phyloP scores from a whole-genome alignment of 2,113 vertebrate species.

The Sisor rabdophorus region DNA sequence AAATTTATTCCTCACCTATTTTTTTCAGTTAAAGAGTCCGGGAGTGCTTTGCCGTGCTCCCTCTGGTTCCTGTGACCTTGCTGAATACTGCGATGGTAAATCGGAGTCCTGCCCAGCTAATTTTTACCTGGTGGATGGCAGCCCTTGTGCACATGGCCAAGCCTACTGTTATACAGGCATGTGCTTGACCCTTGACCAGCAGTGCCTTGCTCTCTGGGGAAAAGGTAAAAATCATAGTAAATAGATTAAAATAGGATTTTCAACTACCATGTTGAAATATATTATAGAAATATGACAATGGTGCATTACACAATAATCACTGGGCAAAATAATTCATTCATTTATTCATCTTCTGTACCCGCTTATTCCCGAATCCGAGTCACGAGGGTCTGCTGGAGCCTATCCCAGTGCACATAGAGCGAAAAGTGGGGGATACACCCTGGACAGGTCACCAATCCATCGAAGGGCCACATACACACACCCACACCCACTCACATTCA shows the following conservation, averaged over 20 bases:
- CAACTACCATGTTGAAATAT: neutral
- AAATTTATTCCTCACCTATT: neutral
- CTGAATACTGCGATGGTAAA: slow-evolving; percentile 86
- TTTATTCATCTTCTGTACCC: too few species aligned
- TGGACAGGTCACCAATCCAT: too few species aligned
- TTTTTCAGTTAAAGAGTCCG: slow-evolving; percentile 76
- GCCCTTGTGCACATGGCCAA: slow-evolving; percentile 69
- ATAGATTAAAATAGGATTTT: neutral
- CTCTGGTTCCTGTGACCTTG: slow-evolving; percentile 83
- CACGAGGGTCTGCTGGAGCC: too few species aligned
- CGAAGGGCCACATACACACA: too few species aligned
- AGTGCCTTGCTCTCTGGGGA: slow-evolving; percentile 91
- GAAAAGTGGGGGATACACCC: too few species aligned
- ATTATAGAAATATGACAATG: neutral
- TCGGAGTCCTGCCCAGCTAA: slow-evolving; percentile 86
- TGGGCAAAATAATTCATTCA: neutral
- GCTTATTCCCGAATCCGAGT: too few species aligned
- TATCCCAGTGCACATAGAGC: too few species aligned
- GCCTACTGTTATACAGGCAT: slow-evolving; percentile 97
- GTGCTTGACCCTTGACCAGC: slow-evolving; percentile 88
- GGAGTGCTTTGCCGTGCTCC: slow-evolving; percentile 77
- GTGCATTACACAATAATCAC: neutral
- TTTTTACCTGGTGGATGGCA: slow-evolving; percentile 86
- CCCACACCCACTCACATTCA: too few species aligned
- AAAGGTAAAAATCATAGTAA: slow-evolving; percentile 52